Evolutionary conservation across 2,888 invertebrate species (phyloP), one percentile per base, ranked within the genome.

Genomic region (Aquatica leii): DNA sequence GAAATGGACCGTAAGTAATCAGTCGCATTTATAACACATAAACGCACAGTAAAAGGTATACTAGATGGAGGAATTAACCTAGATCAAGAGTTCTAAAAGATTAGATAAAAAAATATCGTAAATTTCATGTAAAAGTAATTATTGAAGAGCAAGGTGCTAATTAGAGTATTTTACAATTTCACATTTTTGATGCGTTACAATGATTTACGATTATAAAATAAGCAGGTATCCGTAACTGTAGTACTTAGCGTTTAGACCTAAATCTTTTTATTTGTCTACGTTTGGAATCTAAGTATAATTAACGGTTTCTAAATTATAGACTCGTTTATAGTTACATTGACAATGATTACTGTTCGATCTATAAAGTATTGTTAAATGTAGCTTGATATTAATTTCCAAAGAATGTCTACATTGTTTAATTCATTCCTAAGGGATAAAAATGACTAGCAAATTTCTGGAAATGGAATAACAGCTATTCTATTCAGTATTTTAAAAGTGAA

Each of bases 191-290:
- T 5, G 17, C 35, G 40, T 21, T 4, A 35, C 15, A 31, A 43
- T 41, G 59, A 59, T 59, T 59, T 59, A 59, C 52, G 59, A 59
- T 59, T 43, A 34, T 52, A 37, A 59, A 59, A 59, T 59, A 59
- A 59, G 52, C 59, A 40, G 51, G 59, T 59, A 59, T 59, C 51
- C 9, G 43, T 59, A 59, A 59, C 59, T 34, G 6, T 9, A 21
- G 12, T 41, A 17, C 40, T 58, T 58, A 50, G 37, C 50, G 15
- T n/a, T 8, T 18, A 37, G 11, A 37, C 11, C 34, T 20, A n/a
- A n/a, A n/a, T n/a, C n/a, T 56, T 31, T 12, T 14, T 57, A 37
- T 49, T 48, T 46, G 40, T 18, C 1, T 1, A 0, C n/a, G 3
- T 49, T 48, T 48, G 55, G 55, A 55, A 56, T 46, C 48, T 0